Conservation (phyloP, 2,888 invertebrate genomes). For the Conchocele bisecta region DNA sequence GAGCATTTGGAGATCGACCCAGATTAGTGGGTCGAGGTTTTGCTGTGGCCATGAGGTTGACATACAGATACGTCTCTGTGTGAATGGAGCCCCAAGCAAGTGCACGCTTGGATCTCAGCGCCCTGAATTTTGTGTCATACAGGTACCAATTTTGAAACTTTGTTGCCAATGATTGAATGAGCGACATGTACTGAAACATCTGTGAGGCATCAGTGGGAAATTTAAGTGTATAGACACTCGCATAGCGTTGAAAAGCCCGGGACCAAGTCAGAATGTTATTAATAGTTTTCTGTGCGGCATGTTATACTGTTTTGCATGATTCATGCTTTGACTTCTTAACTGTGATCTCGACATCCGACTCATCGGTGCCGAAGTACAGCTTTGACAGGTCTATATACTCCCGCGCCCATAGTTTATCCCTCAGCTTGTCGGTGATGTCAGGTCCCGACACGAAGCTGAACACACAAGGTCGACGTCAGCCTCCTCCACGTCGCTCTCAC, state of each 20-base stretch:
- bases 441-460: too few relatives aligned
- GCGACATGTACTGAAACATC: constrained; percentile 20
- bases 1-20: too few relatives aligned
- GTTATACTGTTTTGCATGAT: neutral
- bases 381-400: constrained; percentile 9
- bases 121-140: constrained; percentile 20
- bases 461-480: neutral
- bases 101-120: neutral
- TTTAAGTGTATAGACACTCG: constrained; percentile 4
- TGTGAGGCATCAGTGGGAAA: neutral
- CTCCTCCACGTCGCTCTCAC: neutral
- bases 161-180: constrained; percentile 13
- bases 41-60: too few relatives aligned
- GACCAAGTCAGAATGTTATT: constrained; percentile 17
- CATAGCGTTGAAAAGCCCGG: constrained; percentile 17
- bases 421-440: neutral
- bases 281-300: neutral
- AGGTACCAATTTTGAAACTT: constrained; percentile 1
- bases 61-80: too few relatives aligned
- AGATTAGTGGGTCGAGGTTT: too few relatives aligned
- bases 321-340: neutral
- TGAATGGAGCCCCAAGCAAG: constrained; percentile 15
- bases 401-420: constrained; percentile 2
- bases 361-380: neutral
- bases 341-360: too few relatives aligned